Evolutionary conservation across 1,140 invertebrate genomes (phyloP).

Genomic region (Drosophila orena): DNA sequence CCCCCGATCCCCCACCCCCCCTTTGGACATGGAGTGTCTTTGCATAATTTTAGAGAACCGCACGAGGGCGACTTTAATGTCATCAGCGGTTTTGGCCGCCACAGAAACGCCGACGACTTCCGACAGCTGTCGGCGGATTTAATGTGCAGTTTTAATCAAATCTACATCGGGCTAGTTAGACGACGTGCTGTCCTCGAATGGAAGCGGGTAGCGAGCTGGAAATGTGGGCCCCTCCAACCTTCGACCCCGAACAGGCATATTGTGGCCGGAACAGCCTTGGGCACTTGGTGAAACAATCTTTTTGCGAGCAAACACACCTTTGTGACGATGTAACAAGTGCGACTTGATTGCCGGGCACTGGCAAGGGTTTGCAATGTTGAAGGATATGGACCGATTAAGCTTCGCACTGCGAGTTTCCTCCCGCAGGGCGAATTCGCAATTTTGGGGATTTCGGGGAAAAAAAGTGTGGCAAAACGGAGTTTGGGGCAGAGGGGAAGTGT

Average conservation of each 20-base stretch:
- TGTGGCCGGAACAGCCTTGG: no score
- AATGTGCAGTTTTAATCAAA: constrained; percentile 71
- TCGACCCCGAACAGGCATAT: no score
- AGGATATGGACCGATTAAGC: not conserved
- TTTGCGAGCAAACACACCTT: no score
- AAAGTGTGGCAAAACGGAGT: not conserved
- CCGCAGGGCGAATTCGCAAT: not conserved
- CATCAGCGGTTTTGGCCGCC: constrained; percentile 51
- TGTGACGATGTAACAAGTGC: no score
- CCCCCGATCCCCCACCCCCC: constrained; percentile 17
- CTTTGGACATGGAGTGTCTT: constrained; percentile 37
- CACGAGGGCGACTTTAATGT: constrained; percentile 65
- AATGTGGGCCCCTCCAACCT: no score
- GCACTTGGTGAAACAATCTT: no score
- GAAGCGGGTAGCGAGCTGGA: no score
- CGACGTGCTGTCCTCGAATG: not conserved
- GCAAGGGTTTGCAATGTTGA: no score
- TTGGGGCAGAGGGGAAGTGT: not conserved
- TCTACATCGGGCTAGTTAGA: constrained; percentile 50
- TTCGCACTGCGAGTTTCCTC: not conserved
- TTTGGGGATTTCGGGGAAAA: no score
- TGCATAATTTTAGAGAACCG: constrained; percentile 65
- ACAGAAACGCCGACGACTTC: constrained; percentile 3
- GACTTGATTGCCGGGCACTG: no score
- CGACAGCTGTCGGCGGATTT: constrained; percentile 61